Percentiles rank a stretch among this genome's conserved stretches.
Conservation (phyloP, 2,888 invertebrate genomes). For the Torymus auratus region DNA sequence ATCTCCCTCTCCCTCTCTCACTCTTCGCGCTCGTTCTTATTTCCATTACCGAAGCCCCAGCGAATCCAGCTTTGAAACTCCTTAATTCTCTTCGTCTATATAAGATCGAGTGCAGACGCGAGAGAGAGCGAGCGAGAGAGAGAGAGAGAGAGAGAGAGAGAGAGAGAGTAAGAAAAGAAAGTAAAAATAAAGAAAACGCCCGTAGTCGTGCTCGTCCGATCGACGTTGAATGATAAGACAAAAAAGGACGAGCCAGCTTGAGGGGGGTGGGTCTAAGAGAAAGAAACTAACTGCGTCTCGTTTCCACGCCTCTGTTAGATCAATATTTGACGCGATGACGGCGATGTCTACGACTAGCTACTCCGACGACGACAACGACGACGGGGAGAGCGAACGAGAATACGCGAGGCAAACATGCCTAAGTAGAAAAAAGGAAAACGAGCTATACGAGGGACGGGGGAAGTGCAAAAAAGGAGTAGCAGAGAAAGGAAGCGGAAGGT, state of each 20-base stretch:
- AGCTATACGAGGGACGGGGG: not conserved
- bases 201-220: constrained; percentile 15
- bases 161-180: not conserved
- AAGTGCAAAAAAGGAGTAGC: not conserved
- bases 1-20: not conserved
- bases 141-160: not conserved
- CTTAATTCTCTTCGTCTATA: constrained; percentile 35
- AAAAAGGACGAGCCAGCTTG: constrained; percentile 6
- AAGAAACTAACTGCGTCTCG: constrained; percentile 44
- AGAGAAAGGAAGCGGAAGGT: not conserved
- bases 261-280: not conserved
- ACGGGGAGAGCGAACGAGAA: not conserved
- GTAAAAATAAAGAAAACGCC: constrained; percentile 17
- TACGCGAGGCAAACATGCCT: constrained; percentile 11
- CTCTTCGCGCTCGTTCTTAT: constrained; percentile 20
- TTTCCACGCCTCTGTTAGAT: constrained; percentile 52
- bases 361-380: no score
- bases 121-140: constrained; percentile 1
- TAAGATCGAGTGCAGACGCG: constrained; percentile 8
- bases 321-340: constrained; percentile 48
- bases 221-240: constrained; percentile 30
- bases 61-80: constrained; percentile 43
- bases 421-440: constrained; percentile 13
- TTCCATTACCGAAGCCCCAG: constrained; percentile 33
- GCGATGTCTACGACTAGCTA: not conserved